phyloP scores from a whole-genome alignment of 2,888 invertebrate species.

The Drosophila subsilvestris region DNA sequence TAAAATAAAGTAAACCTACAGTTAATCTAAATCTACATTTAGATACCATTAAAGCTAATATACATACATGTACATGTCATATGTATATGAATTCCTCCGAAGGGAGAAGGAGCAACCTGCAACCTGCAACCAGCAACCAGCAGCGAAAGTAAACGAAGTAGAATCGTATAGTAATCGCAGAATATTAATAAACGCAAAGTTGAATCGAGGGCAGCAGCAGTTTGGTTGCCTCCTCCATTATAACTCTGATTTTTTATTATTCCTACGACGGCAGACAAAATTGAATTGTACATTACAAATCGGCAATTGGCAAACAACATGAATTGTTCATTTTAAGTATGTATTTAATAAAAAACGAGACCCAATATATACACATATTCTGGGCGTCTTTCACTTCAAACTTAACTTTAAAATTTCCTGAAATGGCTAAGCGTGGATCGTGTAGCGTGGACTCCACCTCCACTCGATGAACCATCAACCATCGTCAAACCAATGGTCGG shows the following conservation, averaged over 20 bases:
- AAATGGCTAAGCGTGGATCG: too few relatives aligned
- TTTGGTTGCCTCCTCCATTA: slow-evolving; percentile 36
- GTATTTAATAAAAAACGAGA: slow-evolving; percentile 40
- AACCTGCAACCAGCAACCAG: neutral
- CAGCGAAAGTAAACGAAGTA: slow-evolving; percentile 6
- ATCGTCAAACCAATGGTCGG: too few relatives aligned
- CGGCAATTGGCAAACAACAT: slow-evolving; percentile 36
- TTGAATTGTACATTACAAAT: slow-evolving; percentile 49
- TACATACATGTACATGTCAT: slow-evolving; percentile 17
- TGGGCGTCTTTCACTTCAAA: neutral
- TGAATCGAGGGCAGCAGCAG: slow-evolving; percentile 26
- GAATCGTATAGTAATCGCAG: neutral
- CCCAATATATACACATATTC: slow-evolving; percentile 38
- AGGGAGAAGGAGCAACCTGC: neutral
- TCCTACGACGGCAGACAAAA: slow-evolving; percentile 43
- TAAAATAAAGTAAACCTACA: slow-evolving; percentile 35
- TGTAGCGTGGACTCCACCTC: too few relatives aligned
- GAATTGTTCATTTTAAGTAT: slow-evolving; percentile 43
- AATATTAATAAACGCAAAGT: slow-evolving; percentile 13
- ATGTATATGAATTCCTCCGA: neutral
- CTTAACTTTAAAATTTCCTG: neutral
- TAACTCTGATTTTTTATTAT: slow-evolving; percentile 37
- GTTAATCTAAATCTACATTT: slow-evolving; percentile 51
- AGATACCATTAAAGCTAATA: slow-evolving; percentile 44
- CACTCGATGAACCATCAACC: too few relatives aligned